Base-by-base conservation (phyloP, 2,888 invertebrate species). In the Acleris holmiana region DNA sequence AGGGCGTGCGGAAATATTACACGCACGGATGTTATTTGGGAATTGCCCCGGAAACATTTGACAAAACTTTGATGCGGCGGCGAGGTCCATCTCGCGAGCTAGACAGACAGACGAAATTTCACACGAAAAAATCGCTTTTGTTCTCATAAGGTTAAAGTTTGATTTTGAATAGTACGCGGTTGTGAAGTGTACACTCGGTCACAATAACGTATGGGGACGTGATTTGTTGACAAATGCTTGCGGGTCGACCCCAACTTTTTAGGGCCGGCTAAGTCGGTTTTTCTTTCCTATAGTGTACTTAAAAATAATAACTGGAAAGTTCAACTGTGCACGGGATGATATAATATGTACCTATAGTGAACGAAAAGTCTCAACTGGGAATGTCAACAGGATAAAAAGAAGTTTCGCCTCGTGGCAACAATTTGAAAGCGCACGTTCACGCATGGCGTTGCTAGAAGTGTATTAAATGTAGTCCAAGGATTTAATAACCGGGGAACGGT, bases 201-300 rank as follows among this genome's bases (percentile, higher is more conserved):
- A 77, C 78, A 78, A 79, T 78, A 79, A 77, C 78, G 75, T 76
- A 77, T 72, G 76, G 75, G 76, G 76, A 79, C 82, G 84, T 84
- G 86, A 86, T 87, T 86, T 80, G 83, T 82, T 85, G 87, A 85
- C 83, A 85, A 85, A 86, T 83, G 80, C 78, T 80, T 68, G 71
- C 73, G 75, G 72, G 76, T 71, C 72, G 69, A 73, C 71, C 75
- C 72, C 64, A 67, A 69, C 15, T 60, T 60, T 65, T 60, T 50
- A 46, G 62, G 61, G 53, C 66, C 60, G 64, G 67, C 71, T 73
- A 77, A 78, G 79, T 71, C 74, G 82, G 76, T 83, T 80, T 79
- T 70, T 76, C 69, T 71, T 80, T 35, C 49, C 23, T 21, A 72
- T 76, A 77, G 78, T 82, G 67, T 67, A 55, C 70, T 82, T 79